phyloP scores from a whole-genome alignment of 2,797 vertebrate genomes.

The Sebastes itinus region DNA sequence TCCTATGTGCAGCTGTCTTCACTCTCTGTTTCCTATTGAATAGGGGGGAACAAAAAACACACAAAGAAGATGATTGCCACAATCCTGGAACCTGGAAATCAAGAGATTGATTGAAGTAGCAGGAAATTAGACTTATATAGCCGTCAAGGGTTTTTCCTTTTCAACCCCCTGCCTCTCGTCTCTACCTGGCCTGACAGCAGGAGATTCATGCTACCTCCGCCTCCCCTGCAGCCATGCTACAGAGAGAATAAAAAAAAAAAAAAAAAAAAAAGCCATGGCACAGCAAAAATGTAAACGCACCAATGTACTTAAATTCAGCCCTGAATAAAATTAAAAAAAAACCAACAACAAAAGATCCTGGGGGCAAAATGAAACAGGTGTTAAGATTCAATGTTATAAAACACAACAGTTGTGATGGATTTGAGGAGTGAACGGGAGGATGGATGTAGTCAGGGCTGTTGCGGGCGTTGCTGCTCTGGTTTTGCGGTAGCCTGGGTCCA shows the following conservation, averaged over 20 bases:
- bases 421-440: conserved; percentile 30
- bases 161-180: conserved; percentile 6
- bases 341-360: conserved; percentile 9
- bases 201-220: conserved; percentile 62
- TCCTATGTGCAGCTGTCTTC: conserved; percentile 70
- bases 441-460: conserved; percentile 34
- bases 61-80: conserved; percentile 64
- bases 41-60: conserved; percentile 10
- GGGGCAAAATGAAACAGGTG: conserved; percentile 34
- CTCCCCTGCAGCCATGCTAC: conserved; percentile 57
- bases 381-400: conserved; percentile 39
- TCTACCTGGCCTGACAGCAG: conserved; percentile 49
- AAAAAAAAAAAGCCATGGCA: conserved; percentile 36
- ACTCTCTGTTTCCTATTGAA: conserved; percentile 57
- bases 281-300: conserved; percentile 54
- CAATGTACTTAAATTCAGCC: conserved; percentile 47
- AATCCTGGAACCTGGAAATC: conserved; percentile 68
- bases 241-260: neutral
- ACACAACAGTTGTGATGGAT: conserved; percentile 53
- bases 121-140: conserved; percentile 56
- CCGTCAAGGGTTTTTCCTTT: conserved; percentile 47
- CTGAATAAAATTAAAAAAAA: conserved; percentile 12
- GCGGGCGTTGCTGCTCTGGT: conserved; percentile 38
- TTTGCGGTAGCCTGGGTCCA: conserved; percentile 51
- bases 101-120: conserved; percentile 69